Evolutionary conservation across 2,888 invertebrate genomes (phyloP), one percentile per base, ranked within the genome.

Genomic region (Drosophila mercatorum): DNA sequence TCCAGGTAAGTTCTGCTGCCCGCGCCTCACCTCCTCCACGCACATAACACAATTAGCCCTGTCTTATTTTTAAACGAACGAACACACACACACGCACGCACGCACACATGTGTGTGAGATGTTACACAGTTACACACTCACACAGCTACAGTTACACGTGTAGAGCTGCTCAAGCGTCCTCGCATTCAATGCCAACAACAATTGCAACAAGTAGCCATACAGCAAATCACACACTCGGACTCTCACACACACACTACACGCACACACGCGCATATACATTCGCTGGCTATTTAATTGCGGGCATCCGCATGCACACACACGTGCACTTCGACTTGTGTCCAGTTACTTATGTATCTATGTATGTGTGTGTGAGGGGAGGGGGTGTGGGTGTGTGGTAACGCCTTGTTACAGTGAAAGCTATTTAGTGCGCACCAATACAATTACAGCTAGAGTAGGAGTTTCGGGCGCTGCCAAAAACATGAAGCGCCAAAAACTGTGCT

Each of bases 161-260:
- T 40, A 34, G 41, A 64, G 17, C 3, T 55, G 43, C 43, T 49
- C 52, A 31, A 22, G 31, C 65, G 66, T 43, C 60, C 61, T 58
- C 68, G 62, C 41, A 26, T 56, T 60, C 74, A 71, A 70, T 73
- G 69, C 49, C 73, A 77, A 68, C 47, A 53, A 57, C 57, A 77
- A 61, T 78, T 44, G 76, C 76, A 77, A 77, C 76, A 77, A 77
- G 76, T 77, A 66, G 76, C 57, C 56, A 49, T 34, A 34, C 34
- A 47, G 40, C 47, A 59, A 36, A 7, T 47, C 43, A 53, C 38
- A 53, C 11, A 14, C 55, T 12, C 62, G 22, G 40, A 14, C 46
- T n/a, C 11, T 12, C 51, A 22, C 34, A 44, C 43, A 14, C 51
- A 51, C 41, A 17, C n/a, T n/a, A n/a, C 17, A 43, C 43, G 17